Base-by-base conservation (phyloP, 2,113 vertebrate species). In the Sphaerodactylus townsendi region DNA sequence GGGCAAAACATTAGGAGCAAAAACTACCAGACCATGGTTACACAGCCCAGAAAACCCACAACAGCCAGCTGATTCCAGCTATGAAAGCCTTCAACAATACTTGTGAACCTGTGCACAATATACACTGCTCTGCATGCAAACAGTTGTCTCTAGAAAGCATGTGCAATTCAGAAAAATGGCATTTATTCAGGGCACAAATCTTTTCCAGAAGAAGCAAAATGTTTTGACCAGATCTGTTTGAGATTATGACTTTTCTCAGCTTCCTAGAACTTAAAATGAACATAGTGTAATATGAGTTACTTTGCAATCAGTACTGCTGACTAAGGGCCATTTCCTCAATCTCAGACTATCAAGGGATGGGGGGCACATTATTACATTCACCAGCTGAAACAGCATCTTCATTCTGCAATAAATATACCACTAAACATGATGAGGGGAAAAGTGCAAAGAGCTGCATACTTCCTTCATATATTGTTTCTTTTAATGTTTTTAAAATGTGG, bases 391-490 rank as follows among this genome's bases (percentile, higher is more conserved):
- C 10, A n/a, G 48, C 48, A 53, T 41, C 30, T 28, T 59, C 3
- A 30, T 19, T 86, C 46, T 69, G 59, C 35, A 74, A 37, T 79
- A 74, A 81, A 39, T 10, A 33, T 33, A 66, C 69, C 37, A 75
- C 62, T 30, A 53, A 56, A 73, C 10, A 13, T 37, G 13, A 70
- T 14, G 59, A 41, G 10, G 44, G 35, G 39, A 30, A 6, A 35
- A 11, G 35, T 69, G 41, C 50, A 76, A 86, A 48, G 65, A 77
- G 21, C 33, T 69, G 50, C 72, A 77, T 81, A n/a, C 70, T 83
- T 87, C 77, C 76, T 68, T 68, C 59, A 79, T 59, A 56, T 44
- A 59, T 10, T 75, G 79, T 69, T 83, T 70, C 83, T 79, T 77
- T 23, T 28, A 68, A 17, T 48, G 53, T 69, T 56, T 10, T 69